Evolutionary conservation across 2,888 invertebrate genomes (phyloP), one percentile per base, ranked within the genome.

Genomic region (Callinectes sapidus): DNA sequence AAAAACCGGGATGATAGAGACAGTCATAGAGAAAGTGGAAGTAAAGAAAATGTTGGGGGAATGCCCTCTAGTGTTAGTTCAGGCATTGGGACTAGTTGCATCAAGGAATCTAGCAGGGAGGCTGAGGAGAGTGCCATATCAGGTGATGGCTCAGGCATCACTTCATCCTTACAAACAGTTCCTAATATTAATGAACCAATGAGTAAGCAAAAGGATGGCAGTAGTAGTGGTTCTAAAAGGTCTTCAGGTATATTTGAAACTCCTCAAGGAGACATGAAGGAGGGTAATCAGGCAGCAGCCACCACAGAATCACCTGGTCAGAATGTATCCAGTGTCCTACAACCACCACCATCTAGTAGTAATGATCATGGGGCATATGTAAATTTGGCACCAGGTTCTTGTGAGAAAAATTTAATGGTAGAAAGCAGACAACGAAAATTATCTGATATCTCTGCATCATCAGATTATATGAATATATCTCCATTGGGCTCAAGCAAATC

Each of bases 1-100:
- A 94, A 94, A 61, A 93, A 90, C 90, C 90, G 90, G 48, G 94
- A 94, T 48, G 93, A 92, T 39, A 92, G 90, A 87, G 92, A 92
- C n/a, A 48, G 39, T 92, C 66, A 71, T 71, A 91, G 87, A 55
- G 93, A 93, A 13, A 48, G 54, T 42, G 90, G 85, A 66, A 90
- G 48, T 28, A 89, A 92, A 77, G 92, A 92, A 32, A 92, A 77
- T 77, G 48, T 89, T 85, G 92, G 92, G 81, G 92, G 88, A 39
- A 92, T 92, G 89, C 54, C 92, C 55, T 89, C 92, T 28, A 89
- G 88, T 42, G 28, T 92, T 39, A 90, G 91, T 55, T 92, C 92
- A 90, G 89, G 89, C 92, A 88, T 92, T 85, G 92, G 92, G 85
- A 92, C 92, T 39, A 89, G 90, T 35, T 92, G 92, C 85, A 92